phyloP scores from a whole-genome alignment of 2,113 vertebrate species.

The Naja naja region DNA sequence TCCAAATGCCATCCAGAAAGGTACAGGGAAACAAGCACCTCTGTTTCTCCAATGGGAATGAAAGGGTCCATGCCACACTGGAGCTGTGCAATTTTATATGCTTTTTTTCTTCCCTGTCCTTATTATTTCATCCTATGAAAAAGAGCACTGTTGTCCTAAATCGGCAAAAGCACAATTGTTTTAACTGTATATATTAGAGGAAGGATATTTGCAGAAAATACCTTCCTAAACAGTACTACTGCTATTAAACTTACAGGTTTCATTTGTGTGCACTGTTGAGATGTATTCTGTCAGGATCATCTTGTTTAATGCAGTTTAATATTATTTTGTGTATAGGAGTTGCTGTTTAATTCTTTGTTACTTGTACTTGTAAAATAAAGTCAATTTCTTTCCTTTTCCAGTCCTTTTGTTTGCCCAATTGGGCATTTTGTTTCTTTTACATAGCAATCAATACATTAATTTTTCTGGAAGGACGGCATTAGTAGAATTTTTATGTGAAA shows the following conservation, averaged over 20 bases:
- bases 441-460: neutral
- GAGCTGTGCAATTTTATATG: neutral
- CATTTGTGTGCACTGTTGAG: slow-evolving; percentile 62
- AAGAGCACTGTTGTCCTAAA: slow-evolving; percentile 62
- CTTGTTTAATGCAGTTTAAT: slow-evolving; percentile 62
- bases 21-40: neutral
- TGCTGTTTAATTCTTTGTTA: slow-evolving; percentile 63
- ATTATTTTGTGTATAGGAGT: slow-evolving; percentile 58
- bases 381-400: slow-evolving; percentile 40
- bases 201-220: slow-evolving; percentile 58
- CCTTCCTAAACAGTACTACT: slow-evolving; percentile 61
- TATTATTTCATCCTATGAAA: neutral
- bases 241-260: slow-evolving; percentile 61
- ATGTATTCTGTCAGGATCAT: slow-evolving; percentile 58
- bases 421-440: neutral
- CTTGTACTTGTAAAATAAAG: slow-evolving; percentile 75
- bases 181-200: slow-evolving; percentile 62
- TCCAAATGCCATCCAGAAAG: neutral
- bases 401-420: slow-evolving; percentile 33
- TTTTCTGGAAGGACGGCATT: neutral
- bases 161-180: slow-evolving; percentile 75
- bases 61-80: neutral
- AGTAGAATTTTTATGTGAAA: neutral
- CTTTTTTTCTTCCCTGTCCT: neutral
- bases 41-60: slow-evolving; percentile 53